Conservation (phyloP, 2,797 vertebrate species). For the Sebastes alutus region DNA sequence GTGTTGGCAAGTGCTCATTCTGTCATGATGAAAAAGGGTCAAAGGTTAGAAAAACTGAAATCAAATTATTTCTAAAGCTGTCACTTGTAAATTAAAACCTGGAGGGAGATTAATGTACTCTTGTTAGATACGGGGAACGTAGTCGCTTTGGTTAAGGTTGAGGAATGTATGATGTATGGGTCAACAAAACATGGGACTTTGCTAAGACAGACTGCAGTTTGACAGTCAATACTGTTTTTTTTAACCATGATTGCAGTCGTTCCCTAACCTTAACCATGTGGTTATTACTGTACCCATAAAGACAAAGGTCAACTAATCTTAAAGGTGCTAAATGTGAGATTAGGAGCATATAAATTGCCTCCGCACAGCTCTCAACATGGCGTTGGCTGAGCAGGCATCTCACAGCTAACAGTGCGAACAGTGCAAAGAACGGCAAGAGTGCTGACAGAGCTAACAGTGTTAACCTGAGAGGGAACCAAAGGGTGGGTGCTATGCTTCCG, state of each 20-base stretch:
- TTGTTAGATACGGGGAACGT: neutral
- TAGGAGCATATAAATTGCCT: too few species aligned
- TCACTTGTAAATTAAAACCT: neutral
- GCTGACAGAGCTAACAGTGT: too few species aligned
- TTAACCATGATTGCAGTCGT: neutral
- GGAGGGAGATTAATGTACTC: neutral
- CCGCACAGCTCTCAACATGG: too few species aligned
- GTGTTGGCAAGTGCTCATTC: neutral
- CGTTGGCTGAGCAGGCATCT: too few species aligned
- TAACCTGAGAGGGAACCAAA: too few species aligned
- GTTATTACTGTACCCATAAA: neutral
- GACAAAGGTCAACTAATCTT: neutral
- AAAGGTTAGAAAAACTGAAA: neutral
- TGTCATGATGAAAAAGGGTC: neutral
- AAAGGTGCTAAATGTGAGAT: too few species aligned
- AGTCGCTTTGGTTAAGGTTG: neutral
- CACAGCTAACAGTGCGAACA: too few species aligned
- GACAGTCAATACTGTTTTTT: neutral
- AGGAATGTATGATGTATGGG: too few species aligned
- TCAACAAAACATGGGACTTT: too few species aligned
- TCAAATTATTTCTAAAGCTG: neutral
- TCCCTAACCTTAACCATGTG: neutral
- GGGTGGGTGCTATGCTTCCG: too few species aligned
- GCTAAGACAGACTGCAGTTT: too few species aligned
- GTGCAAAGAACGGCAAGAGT: accelerated